Base-by-base conservation (phyloP, 2,113 vertebrate genomes). In the Vidua chalybeata region DNA sequence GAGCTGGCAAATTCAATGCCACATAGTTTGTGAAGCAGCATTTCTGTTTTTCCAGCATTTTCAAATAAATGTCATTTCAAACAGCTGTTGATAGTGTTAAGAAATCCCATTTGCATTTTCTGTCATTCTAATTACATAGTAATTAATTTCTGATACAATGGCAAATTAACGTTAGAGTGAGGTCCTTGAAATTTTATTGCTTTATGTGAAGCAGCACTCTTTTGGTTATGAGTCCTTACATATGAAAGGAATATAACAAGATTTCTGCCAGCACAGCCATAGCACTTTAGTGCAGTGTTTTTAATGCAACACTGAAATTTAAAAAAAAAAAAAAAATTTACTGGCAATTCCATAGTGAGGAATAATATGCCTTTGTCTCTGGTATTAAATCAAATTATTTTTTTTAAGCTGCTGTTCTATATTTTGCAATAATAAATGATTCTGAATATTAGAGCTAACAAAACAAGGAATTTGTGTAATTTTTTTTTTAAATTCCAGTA, bases 361-460 rank as follows among this genome's bases (percentile, higher is more conserved):
- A 96, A 92, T 87, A 93, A 96, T 95, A 62, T 76, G 6, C 4
- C 46, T 95, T 96, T 96, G 59, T 87, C 63, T 89, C n/a, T 80
- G n/a, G 79, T 62, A 85, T 10, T 39, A 62, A 62, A 21, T 95
- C 89, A 68, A 64, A 74, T 2, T 3, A 62, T 3, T 82, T 52
- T 55, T 67, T 80, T 85, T 74, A 76, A 93, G 45, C 14, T 90
- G 48, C 35, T 73, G 13, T 61, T 97, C 30, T 82, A 4, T 95
- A 63, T 71, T 30, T 77, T 88, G 24, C 28, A 62, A 20, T 27
- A 58, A 56, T 28, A 83, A 91, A 48, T 14, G 48, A 39, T 84
- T 74, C 24, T 56, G 33, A 48, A 3, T 54, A 46, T 51, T 56
- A 5, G 21, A 75, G 31, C 3, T 24, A 75, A 13, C 2, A 56